Percentiles rank a stretch among this genome's conserved stretches.
Evolutionary conservation across 2,888 invertebrate genomes (phyloP).

Genomic region (Germaria angustata): DNA sequence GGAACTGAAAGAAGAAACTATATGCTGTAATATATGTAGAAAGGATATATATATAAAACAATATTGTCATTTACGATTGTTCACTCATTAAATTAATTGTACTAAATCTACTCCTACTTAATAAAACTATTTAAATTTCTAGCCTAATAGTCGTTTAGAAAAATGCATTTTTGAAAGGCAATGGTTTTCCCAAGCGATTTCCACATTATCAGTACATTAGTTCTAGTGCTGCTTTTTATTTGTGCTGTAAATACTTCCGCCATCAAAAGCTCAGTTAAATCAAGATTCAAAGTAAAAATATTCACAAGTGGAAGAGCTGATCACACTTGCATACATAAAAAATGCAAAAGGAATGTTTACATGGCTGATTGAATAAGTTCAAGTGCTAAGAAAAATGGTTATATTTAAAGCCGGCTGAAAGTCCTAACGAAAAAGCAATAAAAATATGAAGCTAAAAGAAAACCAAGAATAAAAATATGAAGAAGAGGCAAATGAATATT

Average conservation of each 20-base stretch:
- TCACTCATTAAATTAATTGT: no score
- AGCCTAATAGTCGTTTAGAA: no score
- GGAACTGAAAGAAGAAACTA: no score
- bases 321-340: background rate
- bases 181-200: no score
- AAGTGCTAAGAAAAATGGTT: constrained; percentile 13
- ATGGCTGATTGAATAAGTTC: background rate
- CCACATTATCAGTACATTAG: no score
- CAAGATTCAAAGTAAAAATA: constrained; percentile 31
- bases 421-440: constrained; percentile 65
- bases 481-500: constrained; percentile 18
- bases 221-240: background rate
- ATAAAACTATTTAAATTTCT: no score
- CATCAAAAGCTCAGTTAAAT: constrained; percentile 43
- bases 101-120: no score
- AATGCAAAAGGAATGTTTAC: background rate
- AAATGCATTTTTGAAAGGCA: no score
- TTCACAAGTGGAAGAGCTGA: constrained; percentile 27
- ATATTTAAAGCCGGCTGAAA: constrained; percentile 66
- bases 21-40: no score
- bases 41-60: no score
- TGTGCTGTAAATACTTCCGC: constrained; percentile 9
- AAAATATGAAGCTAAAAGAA: constrained; percentile 41
- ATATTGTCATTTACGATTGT: no score
- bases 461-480: constrained; percentile 45